phyloP scores from a whole-genome alignment of 1,140 invertebrate genomes.

The Zophobas morio region DNA sequence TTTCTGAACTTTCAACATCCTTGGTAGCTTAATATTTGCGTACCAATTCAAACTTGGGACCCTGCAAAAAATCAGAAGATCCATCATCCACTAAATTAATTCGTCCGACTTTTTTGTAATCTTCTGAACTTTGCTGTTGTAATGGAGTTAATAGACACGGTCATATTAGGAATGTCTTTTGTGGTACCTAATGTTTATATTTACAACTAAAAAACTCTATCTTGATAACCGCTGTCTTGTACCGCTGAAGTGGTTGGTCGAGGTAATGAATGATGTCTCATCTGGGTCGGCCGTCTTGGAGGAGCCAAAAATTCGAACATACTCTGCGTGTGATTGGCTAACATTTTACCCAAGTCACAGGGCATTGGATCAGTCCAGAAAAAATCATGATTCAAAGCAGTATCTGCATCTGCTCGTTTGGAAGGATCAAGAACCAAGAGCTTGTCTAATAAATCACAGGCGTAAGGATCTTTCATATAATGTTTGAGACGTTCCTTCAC shows the following conservation, averaged over 20 bases:
- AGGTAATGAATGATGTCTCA: slow-evolving; percentile 78
- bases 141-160: not conserved
- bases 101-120: not conserved
- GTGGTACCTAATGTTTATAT: not conserved
- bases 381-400: slow-evolving; percentile 97
- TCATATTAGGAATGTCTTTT: slow-evolving; percentile 6
- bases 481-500: slow-evolving; percentile 90
- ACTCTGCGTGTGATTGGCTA: slow-evolving; percentile 93
- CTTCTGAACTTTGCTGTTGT: too few species aligned
- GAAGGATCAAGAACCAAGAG: slow-evolving; percentile 92
- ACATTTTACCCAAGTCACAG: slow-evolving; percentile 91
- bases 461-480: slow-evolving; percentile 93
- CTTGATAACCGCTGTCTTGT: slow-evolving; percentile 80
- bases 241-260: slow-evolving; percentile 70
- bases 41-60: too few species aligned
- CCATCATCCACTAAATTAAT: too few species aligned
- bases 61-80: too few species aligned
- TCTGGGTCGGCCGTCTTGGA: slow-evolving; percentile 79
- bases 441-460: slow-evolving; percentile 95
- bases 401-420: slow-evolving; percentile 92
- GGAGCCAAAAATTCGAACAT: slow-evolving; percentile 98
- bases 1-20: too few species aligned
- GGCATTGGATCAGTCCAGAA: slow-evolving; percentile 99
- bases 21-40: too few species aligned
- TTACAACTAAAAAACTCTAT: slow-evolving; percentile 78